phyloP scores from a whole-genome alignment of 2,797 vertebrate genomes.

The Eremophila alpestris region DNA sequence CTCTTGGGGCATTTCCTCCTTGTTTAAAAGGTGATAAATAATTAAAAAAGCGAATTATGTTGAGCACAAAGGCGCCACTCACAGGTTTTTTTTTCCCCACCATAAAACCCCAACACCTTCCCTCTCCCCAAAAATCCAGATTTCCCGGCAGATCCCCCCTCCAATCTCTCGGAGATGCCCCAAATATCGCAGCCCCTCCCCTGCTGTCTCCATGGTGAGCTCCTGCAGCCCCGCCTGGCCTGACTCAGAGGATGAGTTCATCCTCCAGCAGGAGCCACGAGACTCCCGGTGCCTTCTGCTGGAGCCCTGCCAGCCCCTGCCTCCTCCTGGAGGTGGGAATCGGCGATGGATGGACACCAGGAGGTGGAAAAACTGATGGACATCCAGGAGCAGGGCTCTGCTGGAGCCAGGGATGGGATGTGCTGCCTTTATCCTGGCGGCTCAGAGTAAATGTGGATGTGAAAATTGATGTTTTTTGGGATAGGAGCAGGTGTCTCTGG shows the following conservation, averaged over 20 bases:
- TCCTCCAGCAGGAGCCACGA: background rate
- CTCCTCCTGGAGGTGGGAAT: background rate
- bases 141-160: no score
- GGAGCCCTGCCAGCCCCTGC: background rate
- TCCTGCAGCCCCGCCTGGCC: background rate
- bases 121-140: no score
- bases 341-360: background rate
- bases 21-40: no score
- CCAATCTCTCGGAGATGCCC: no score
- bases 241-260: conserved; percentile 50
- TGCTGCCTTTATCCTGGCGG: background rate
- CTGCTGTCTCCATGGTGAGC: conserved; percentile 4
- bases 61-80: no score
- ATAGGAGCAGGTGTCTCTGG: background rate
- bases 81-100: no score
- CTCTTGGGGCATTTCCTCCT: no score
- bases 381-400: rapidly evolving
- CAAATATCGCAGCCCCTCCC: no score
- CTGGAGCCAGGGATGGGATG: background rate
- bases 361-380: rapidly evolving
- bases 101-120: no score
- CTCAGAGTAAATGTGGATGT: rapidly evolving
- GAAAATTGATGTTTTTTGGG: background rate
- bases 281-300: background rate
- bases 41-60: no score